phyloP scores from a whole-genome alignment of 2,797 vertebrate genomes.

The Tragopan temminckii region DNA sequence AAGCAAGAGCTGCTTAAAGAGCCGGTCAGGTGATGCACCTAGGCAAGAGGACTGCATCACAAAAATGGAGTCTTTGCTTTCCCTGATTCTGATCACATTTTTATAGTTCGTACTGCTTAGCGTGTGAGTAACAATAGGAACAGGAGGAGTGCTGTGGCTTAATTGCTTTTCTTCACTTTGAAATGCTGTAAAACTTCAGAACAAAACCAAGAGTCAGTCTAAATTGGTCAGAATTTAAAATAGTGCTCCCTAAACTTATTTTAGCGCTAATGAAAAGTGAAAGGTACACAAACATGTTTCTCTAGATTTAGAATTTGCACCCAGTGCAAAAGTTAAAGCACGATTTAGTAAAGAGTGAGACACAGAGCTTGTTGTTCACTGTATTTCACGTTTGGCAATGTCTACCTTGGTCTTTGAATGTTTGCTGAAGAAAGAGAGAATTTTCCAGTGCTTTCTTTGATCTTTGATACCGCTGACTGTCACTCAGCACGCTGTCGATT shows the following conservation, averaged over 20 bases:
- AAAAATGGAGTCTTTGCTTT: neutral
- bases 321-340: neutral
- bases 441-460: neutral
- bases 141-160: neutral
- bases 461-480: neutral
- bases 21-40: neutral
- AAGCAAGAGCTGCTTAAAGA: neutral
- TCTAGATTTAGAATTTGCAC: neutral
- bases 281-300: rapidly evolving
- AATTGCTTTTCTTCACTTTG: neutral
- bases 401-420: neutral
- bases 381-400: neutral
- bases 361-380: neutral
- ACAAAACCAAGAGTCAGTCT: neutral
- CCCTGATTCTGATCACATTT: neutral
- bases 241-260: neutral
- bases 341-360: neutral
- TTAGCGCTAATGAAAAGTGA: neutral
- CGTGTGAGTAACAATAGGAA: neutral
- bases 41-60: neutral
- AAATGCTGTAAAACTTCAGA: neutral
- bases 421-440: neutral
- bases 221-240: neutral
- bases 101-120: neutral
- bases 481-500: neutral